phyloP scores from a whole-genome alignment of 2,113 vertebrate species.

The Myiagra hebetior region DNA sequence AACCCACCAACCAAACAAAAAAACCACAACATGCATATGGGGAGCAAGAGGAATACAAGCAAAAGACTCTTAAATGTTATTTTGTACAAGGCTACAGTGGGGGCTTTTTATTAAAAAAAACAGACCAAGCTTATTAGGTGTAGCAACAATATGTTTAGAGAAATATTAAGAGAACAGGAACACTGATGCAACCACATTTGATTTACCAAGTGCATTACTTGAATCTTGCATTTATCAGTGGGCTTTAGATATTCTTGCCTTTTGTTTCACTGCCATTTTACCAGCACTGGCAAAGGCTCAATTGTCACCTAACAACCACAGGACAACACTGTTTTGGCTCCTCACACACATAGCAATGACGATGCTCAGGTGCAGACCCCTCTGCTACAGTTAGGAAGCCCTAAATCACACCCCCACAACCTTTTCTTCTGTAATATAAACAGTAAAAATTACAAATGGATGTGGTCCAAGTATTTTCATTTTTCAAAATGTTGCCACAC shows the following conservation, averaged over 20 bases:
- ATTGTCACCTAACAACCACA: too few relatives aligned
- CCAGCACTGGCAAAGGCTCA: background rate
- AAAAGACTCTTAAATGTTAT: background rate
- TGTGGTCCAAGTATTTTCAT: background rate
- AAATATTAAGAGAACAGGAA: background rate
- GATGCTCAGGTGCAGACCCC: background rate
- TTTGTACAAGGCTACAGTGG: background rate
- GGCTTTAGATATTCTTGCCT: background rate
- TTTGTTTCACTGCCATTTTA: background rate
- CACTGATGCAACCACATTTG: background rate
- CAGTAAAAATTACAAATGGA: background rate
- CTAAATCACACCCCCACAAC: accelerated
- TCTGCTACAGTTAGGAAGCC: background rate
- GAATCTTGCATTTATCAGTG: background rate
- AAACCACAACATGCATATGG: accelerated
- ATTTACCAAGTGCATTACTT: background rate
- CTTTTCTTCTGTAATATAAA: background rate
- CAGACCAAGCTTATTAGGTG: background rate
- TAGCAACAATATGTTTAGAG: background rate
- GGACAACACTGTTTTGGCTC: background rate
- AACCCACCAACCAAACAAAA: too few relatives aligned
- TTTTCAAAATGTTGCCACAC: background rate
- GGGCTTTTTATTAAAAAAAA: too few relatives aligned
- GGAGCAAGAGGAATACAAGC: background rate
- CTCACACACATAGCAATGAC: accelerated